phyloP scores from a whole-genome alignment of 2,797 vertebrate species.

The Emys orbicularis region DNA sequence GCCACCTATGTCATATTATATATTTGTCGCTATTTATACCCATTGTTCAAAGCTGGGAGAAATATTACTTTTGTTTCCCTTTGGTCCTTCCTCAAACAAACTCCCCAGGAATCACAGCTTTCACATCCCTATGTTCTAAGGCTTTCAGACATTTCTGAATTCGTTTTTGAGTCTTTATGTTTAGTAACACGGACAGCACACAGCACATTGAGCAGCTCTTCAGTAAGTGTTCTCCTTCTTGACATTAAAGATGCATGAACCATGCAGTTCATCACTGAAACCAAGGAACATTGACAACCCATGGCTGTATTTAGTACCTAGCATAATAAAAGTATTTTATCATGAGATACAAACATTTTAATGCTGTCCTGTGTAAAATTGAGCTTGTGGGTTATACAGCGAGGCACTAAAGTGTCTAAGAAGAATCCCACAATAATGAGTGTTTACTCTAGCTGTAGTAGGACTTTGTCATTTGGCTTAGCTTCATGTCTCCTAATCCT shows the following conservation, averaged over 20 bases:
- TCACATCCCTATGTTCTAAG: constrained; percentile 41
- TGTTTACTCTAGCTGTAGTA: neutral
- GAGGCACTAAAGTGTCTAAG: constrained; percentile 9
- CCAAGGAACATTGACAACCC: constrained; percentile 7
- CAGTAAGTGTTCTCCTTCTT: constrained; percentile 40
- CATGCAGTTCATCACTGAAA: neutral
- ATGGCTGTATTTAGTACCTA: constrained; percentile 24
- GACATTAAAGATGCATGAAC: neutral
- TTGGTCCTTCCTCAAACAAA: constrained; percentile 48
- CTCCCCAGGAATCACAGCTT: constrained; percentile 52
- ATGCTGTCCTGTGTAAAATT: neutral
- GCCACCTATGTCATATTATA: constrained; percentile 38
- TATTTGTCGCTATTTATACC: neutral
- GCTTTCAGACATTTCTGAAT: constrained; percentile 48
- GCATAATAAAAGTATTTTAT: neutral
- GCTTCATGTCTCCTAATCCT: neutral
- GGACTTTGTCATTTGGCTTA: neutral
- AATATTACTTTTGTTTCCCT: constrained; percentile 29
- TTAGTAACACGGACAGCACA: constrained; percentile 54
- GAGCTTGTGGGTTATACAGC: constrained; percentile 15
- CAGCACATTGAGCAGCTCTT: constrained; percentile 44
- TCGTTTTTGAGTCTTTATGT: constrained; percentile 30
- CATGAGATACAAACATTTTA: neutral
- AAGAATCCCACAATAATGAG: constrained; percentile 19
- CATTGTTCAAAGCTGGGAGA: constrained; percentile 48